Evolutionary conservation across 2,113 vertebrate genomes (phyloP), one percentile per base, ranked within the genome.

Genomic region (Nothocercus julius): DNA sequence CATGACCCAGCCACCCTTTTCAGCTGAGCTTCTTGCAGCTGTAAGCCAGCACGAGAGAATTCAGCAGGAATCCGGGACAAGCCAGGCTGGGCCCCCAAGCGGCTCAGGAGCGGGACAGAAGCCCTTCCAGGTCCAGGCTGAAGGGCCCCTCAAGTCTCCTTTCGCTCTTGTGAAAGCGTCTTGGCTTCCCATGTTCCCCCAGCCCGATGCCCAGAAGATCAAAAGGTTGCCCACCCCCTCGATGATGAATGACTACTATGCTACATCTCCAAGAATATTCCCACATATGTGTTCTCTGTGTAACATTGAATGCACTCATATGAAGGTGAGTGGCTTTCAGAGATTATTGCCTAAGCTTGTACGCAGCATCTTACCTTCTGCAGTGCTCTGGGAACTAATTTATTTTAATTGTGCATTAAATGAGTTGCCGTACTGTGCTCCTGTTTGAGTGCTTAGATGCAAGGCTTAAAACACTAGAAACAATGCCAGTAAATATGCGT

Each of bases 231-330:
- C 99, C 45, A 98, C 98, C 7, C 97, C 97, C 6, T 98, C 98
- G 67, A 99, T 99, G 99, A 99, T 99, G 98, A 98, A 98, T 47
- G 99, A 99, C 98, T 99, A 99, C 98, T 98, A 98, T 32, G 98
- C 98, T 11, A 97, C 98, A 6, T 98, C 98, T 51, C 99, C 99
- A 30, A 98, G 97, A 98, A 98, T 98, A 98, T 99, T 99, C 97
- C 98, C 99, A 78, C 99, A 99, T 98, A 98, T 99, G 96, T 99
- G 99, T 98, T 98, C 98, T 98, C 98, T 99, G 89, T 99, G 99
- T 99, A 98, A 98, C 98, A 81, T 98, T 98, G 98, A 99, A 97
- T 99, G 98, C 98, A 97, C 97, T 97, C 97, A 98, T 95, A 98
- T 99, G 96, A 98, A 99, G 99, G 99, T 99, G 98, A 99, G 99